Conservation (phyloP, 2,797 vertebrate genomes). For the Centropyge bicolor region DNA sequence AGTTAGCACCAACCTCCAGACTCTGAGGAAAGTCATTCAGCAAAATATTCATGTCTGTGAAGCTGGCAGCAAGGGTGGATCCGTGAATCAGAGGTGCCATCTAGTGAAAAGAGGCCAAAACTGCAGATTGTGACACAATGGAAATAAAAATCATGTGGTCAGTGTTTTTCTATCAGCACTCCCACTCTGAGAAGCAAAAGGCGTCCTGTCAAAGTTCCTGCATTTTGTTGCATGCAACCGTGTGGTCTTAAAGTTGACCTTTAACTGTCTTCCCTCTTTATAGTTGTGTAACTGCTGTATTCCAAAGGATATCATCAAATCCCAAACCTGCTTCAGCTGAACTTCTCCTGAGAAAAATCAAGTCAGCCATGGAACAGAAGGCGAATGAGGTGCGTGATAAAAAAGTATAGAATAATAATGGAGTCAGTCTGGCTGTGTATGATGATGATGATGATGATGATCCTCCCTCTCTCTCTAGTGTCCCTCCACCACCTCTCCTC, state of each 20-base stretch:
- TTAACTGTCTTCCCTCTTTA: constrained; percentile 12
- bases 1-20: background rate
- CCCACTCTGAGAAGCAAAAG: background rate
- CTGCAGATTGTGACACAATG: constrained; percentile 25
- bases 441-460: too few species aligned
- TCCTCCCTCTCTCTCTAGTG: constrained; percentile 57
- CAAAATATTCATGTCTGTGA: background rate
- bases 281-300: constrained; percentile 6
- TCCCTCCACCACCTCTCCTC: constrained; percentile 84
- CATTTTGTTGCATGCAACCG: background rate
- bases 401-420: background rate
- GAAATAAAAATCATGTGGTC: background rate
- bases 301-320: constrained; percentile 24
- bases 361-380: constrained; percentile 83
- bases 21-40: background rate
- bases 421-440: background rate
- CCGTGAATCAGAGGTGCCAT: constrained; percentile 47
- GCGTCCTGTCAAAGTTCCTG: background rate
- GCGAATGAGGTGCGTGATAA: constrained; percentile 66
- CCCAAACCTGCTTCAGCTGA: constrained; percentile 28
- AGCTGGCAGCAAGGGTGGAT: background rate
- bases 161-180: background rate
- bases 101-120: constrained; percentile 59
- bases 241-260: background rate
- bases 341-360: constrained; percentile 15